phyloP scores from a whole-genome alignment of 2,113 vertebrate genomes.

The Agelaius phoeniceus region DNA sequence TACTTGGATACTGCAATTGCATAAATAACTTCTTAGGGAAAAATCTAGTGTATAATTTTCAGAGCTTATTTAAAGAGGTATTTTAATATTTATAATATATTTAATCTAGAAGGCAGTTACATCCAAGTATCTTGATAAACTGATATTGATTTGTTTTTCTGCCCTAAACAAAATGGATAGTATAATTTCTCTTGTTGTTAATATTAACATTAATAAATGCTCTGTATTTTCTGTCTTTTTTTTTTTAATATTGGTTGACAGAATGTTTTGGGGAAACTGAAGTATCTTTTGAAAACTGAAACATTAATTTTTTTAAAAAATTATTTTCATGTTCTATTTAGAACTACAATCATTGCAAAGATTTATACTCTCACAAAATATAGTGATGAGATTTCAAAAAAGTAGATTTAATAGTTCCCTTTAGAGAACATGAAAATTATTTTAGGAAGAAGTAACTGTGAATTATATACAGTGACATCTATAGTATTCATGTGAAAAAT shows the following conservation, averaged over 20 bases:
- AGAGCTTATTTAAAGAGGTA: slow-evolving; percentile 28
- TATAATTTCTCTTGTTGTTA: neutral
- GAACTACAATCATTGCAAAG: neutral
- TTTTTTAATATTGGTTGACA: neutral
- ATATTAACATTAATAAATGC: slow-evolving; percentile 4
- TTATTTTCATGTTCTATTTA: slow-evolving; percentile 40
- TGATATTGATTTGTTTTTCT: slow-evolving; percentile 36
- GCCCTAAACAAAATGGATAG: slow-evolving; percentile 16
- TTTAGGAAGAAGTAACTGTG: neutral
- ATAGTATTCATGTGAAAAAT: slow-evolving; percentile 25
- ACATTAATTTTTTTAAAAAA: neutral
- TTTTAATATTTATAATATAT: slow-evolving; percentile 52
- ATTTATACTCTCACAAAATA: neutral
- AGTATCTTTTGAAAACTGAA: slow-evolving; percentile 4
- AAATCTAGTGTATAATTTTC: slow-evolving; percentile 29
- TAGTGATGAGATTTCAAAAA: neutral
- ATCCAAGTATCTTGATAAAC: slow-evolving; percentile 9
- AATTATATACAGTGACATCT: neutral
- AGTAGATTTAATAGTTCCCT: neutral
- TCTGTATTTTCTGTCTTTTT: neutral
- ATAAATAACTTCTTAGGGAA: slow-evolving; percentile 12
- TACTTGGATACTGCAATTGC: neutral
- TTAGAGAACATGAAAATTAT: neutral
- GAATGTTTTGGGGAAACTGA: neutral
- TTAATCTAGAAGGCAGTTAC: slow-evolving; percentile 14